These are phyloP conservation scores for Uria lomvia DNA, from an alignment of 2,113 vertebrate genomes.

Conservation along the genomic window DNA sequence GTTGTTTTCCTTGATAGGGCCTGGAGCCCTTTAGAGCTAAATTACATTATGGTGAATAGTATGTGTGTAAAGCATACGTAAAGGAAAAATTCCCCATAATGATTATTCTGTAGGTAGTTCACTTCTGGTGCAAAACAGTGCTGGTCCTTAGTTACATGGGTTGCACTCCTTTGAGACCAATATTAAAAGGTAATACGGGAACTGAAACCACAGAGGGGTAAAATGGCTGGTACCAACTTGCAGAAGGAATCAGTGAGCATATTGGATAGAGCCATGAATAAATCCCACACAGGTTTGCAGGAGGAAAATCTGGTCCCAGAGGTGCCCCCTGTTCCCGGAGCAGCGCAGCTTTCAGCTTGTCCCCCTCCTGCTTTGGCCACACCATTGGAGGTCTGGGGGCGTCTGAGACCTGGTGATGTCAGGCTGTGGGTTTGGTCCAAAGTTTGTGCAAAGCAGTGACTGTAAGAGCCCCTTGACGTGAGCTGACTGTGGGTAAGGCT, in stretches of 20 bases:
- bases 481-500: not conserved
- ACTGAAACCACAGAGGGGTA: not conserved
- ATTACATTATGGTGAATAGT: not conserved
- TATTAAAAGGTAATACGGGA: not conserved
- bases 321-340: not conserved
- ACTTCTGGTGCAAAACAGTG: not conserved
- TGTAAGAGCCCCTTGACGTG: not conserved
- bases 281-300: not conserved
- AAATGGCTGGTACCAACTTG: not conserved
- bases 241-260: not conserved
- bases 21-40: not conserved
- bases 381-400: rapidly evolving
- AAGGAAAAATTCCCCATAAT: not conserved
- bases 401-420: not conserved
- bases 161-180: not conserved
- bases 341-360: not conserved
- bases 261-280: not conserved
- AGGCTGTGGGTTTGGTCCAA: not conserved
- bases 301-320: not conserved
- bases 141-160: not conserved
- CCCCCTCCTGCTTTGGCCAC: rapidly evolving
- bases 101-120: not conserved
- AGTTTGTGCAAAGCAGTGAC: not conserved
- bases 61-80: not conserved
- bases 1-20: not conserved